Evolutionary conservation across 2,888 invertebrate species (phyloP).

Genomic region (Napeogenes inachia): DNA sequence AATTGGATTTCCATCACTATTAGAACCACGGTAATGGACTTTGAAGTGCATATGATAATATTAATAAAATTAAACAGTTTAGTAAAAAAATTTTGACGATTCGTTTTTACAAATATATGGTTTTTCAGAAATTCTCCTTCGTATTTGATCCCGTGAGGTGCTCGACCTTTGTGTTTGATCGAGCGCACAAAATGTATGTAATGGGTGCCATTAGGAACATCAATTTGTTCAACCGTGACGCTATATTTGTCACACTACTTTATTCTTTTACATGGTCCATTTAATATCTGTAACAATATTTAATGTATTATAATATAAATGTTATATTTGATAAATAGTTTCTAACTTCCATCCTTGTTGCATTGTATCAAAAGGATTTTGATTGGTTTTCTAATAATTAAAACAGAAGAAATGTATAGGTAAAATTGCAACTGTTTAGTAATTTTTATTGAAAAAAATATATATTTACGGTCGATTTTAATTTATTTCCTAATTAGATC

Average conservation of each 20-base stretch:
- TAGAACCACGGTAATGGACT: slow-evolving; percentile 27
- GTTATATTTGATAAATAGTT: too few relatives aligned
- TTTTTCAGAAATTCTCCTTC: slow-evolving; percentile 52
- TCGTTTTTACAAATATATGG: slow-evolving; percentile 54
- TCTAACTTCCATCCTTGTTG: too few relatives aligned
- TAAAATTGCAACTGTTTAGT: too few relatives aligned
- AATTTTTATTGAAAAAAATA: too few relatives aligned
- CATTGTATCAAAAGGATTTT: too few relatives aligned
- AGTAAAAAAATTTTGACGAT: slow-evolving; percentile 27
- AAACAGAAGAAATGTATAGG: too few relatives aligned
- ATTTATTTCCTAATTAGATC: too few relatives aligned
- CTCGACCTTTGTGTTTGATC: slow-evolving; percentile 62
- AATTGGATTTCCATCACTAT: slow-evolving; percentile 44
- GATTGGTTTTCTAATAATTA: too few relatives aligned
- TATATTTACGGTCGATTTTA: too few relatives aligned
- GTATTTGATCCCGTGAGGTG: slow-evolving; percentile 45
- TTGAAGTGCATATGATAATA: slow-evolving; percentile 18
- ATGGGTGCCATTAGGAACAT: slow-evolving; percentile 66
- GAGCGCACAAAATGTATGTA: slow-evolving; percentile 65
- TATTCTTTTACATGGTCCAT: slow-evolving; percentile 44
- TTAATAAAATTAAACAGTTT: slow-evolving; percentile 41
- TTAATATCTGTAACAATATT: too few relatives aligned
- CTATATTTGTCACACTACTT: slow-evolving; percentile 61
- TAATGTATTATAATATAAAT: too few relatives aligned
- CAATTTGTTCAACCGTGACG: slow-evolving; percentile 63